Evolutionary conservation across 2,888 invertebrate species (phyloP), one percentile per base, ranked within the genome.

Genomic region (Odontomyia ornata): DNA sequence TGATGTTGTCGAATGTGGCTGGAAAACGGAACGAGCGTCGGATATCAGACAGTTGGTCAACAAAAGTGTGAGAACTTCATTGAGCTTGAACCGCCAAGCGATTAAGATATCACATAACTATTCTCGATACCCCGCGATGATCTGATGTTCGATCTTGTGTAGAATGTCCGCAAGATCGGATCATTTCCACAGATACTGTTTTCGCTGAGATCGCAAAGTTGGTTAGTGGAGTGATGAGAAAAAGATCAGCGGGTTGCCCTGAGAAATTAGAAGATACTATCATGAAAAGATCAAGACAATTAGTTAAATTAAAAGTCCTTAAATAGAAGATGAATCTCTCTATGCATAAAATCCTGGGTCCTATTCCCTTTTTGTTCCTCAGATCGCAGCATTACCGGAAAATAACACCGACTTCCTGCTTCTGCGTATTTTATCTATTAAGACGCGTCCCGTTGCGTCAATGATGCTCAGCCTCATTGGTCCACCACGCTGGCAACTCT

Each of bases 11-110:
- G 73, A 46, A 23, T 73, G 73, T 27, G 18, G 36, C 73, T 27
- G 60, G 60, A 28, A 60, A 73, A 60, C 52, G 23, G 57, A 27
- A 36, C 36, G 27, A 52, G n/a, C 71, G 47, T n/a, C 46, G 30
- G 46, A 69, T 27, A 15, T 30, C 73, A 60, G 73, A 36, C 60
- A 60, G 72, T 56, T 30, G 73, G 57, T 73, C 57, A 57, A 57
- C 52, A 60, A 60, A 73, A 73, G 73, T 73, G 73, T 73, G 73
- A 73, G 73, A 73, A 73, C 73, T 57, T 73, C 60, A 73, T 73
- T 43, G 43, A 73, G 73, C 36, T 11, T 69, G 25, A 46, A 28
- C 25, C 73, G 73, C 73, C 21, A 72, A 56, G 15, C 28, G 36
- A 73, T 73, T 57, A 60, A 60, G 73, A 57, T 73, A 73, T 73